phyloP scores from a whole-genome alignment of 2,797 vertebrate genomes.

The Thunnus albacares region DNA sequence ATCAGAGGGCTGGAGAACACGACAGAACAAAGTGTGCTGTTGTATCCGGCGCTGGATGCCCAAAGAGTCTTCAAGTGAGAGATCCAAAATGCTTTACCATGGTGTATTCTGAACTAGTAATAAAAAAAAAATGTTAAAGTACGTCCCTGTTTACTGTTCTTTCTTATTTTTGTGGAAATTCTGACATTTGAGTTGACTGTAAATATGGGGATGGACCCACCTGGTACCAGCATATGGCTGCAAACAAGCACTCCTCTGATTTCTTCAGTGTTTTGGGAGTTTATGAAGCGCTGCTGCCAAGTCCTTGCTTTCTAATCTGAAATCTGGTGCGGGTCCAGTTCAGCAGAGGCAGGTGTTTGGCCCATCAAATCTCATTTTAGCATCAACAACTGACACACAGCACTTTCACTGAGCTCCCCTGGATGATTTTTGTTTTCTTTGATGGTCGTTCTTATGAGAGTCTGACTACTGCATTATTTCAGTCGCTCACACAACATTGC shows the following conservation, averaged over 20 bases:
- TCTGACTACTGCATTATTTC: slow-evolving; percentile 24
- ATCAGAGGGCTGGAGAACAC: slow-evolving; percentile 27
- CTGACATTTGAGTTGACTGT: not conserved
- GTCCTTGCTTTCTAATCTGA: slow-evolving; percentile 24
- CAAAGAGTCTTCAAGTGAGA: slow-evolving; percentile 70
- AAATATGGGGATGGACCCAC: not conserved
- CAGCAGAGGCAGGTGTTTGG: slow-evolving; percentile 44
- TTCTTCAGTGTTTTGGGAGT: slow-evolving; percentile 32
- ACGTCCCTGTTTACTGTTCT: slow-evolving; percentile 4
- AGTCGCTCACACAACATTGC: not conserved
- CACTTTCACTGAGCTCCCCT: slow-evolving; percentile 3
- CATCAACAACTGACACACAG: slow-evolving; percentile 42
- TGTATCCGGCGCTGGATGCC: slow-evolving; percentile 61
- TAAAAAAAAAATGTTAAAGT: slow-evolving; percentile 61
- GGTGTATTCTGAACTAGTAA: slow-evolving; percentile 74
- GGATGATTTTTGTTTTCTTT: slow-evolving; percentile 17
- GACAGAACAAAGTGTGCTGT: slow-evolving; percentile 36
- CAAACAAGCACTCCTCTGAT: slow-evolving; percentile 22
- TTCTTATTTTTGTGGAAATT: slow-evolving; percentile 5
- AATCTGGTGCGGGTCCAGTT: slow-evolving; percentile 41
- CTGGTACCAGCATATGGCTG: slow-evolving; percentile 12
- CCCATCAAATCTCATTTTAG: slow-evolving; percentile 30
- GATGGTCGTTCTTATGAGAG: not conserved
- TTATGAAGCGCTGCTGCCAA: slow-evolving; percentile 18
- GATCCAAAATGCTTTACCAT: slow-evolving; percentile 68